Conservation (phyloP, 2,113 vertebrate genomes). For the Scatophagus argus region DNA sequence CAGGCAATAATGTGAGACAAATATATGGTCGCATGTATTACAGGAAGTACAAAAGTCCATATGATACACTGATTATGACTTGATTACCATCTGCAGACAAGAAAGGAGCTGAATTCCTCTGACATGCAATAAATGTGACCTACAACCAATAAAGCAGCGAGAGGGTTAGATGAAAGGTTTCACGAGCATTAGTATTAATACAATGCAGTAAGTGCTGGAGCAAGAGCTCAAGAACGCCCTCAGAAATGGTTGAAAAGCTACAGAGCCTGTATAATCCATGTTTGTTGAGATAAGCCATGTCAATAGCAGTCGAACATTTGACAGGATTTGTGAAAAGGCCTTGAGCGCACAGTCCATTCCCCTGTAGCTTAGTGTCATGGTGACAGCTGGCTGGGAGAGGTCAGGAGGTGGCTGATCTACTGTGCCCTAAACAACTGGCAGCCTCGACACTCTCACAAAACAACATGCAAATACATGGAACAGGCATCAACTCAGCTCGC, state of each 20-base stretch:
- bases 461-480: constrained; percentile 73
- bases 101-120: constrained; percentile 40
- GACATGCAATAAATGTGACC: constrained; percentile 52
- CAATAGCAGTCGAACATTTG: constrained; percentile 84
- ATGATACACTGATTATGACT: constrained; percentile 46
- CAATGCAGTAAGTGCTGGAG: constrained; percentile 58
- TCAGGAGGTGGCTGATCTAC: constrained; percentile 78
- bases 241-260: constrained; percentile 72
- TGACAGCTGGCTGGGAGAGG: constrained; percentile 84
- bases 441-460: constrained; percentile 55
- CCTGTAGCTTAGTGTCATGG: constrained; percentile 81
- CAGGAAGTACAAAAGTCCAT: constrained; percentile 55
- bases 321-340: constrained; percentile 83
- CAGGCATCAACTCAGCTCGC: constrained; percentile 56
- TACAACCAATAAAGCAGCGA: constrained; percentile 47
- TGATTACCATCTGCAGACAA: constrained; percentile 38
- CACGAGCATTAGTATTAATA: constrained; percentile 65
- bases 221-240: constrained; percentile 63
- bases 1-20: constrained; percentile 64
- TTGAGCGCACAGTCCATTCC: constrained; percentile 78
- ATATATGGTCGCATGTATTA: constrained; percentile 50
- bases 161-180: constrained; percentile 58
- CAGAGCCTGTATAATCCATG: constrained; percentile 78
- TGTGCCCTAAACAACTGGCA: constrained; percentile 69
- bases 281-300: constrained; percentile 84